A percentile compares a stretch with the other conserved stretches of the same genome.
phyloP scores from a whole-genome alignment of 2,797 vertebrate species.

The Pitangus sulphuratus region DNA sequence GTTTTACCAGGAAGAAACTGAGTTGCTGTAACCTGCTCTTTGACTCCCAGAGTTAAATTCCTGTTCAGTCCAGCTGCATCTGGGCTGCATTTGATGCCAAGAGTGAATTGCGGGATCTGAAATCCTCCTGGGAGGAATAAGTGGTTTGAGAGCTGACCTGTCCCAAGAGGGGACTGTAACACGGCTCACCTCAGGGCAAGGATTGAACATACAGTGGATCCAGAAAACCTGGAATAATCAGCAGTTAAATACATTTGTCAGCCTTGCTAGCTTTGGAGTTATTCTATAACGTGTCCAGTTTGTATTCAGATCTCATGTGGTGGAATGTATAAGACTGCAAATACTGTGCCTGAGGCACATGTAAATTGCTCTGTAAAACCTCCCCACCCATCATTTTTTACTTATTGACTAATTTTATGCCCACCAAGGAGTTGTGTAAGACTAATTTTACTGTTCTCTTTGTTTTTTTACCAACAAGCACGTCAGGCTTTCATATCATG shows the following conservation, averaged over 20 bases:
- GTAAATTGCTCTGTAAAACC: constrained; percentile 44
- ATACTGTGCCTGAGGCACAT: neutral
- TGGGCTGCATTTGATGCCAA: neutral
- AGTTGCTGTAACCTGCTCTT: neutral
- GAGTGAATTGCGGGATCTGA: neutral
- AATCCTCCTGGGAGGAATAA: neutral
- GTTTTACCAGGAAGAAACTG: neutral
- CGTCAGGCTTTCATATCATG: neutral
- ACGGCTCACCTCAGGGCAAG: neutral
- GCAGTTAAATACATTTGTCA: neutral
- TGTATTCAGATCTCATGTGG: neutral
- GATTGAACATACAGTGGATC: neutral
- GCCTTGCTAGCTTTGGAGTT: neutral
- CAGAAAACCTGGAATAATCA: neutral
- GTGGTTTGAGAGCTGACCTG: neutral
- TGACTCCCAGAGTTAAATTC: neutral
- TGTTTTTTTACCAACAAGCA: neutral
- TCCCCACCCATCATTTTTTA: constrained; percentile 18
- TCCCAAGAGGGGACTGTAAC: neutral
- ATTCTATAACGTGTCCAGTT: neutral
- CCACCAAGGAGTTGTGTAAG: neutral
- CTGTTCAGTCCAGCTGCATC: neutral
- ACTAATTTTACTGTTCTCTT: neutral
- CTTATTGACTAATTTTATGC: constrained; percentile 21
- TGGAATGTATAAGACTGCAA: neutral